Evolutionary conservation across 2,888 invertebrate species (phyloP), one percentile per base, ranked within the genome.

Genomic region (Alentia gelatinosa): DNA sequence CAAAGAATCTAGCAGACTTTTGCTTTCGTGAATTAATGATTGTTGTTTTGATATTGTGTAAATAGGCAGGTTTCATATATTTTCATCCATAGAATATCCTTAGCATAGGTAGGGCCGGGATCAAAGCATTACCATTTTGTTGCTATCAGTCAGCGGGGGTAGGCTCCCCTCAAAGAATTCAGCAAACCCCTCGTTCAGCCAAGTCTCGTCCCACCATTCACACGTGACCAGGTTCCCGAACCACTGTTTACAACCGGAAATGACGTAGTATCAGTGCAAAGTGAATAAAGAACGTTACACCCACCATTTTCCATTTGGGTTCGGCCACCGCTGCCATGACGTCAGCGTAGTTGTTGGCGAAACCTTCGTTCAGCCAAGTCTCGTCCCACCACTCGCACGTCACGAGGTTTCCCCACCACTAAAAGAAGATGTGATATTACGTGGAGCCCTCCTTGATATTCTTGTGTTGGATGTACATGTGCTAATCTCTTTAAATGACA

Each of bases 381-480:
- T 90, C 90, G 40, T 83, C 90, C 90, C 90, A 90, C 90, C 90
- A 90, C 19, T 90, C 56, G 50, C 90, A 90, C 35, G 90, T 90
- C 79, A 90, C 83, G 9, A 90, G 83, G 35, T 90, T 90, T 40
- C 90, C 90, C 42, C 42, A 90, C 90, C 90, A 90, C 90, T 90
- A 39, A 5, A 79, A 90, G 15, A 15, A 42, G 42, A 15, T 7
- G 37, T 33, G 79, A 79, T 7, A 26, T 35, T 39, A 79, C 39
- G 26, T 15, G 79, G 26, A 23, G 37, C n/a, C n/a, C n/a, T n/a
- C n/a, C n/a, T n/a, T n/a, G n/a, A n/a, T n/a, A n/a, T n/a, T n/a
- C n/a, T n/a, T n/a, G n/a, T n/a, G n/a, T n/a, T n/a, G n/a, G n/a
- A n/a, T n/a, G n/a, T n/a, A n/a, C n/a, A n/a, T n/a, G n/a, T n/a